Evolutionary conservation across 1,140 invertebrate genomes (phyloP).

Genomic region (Andrena cerasifolii): DNA sequence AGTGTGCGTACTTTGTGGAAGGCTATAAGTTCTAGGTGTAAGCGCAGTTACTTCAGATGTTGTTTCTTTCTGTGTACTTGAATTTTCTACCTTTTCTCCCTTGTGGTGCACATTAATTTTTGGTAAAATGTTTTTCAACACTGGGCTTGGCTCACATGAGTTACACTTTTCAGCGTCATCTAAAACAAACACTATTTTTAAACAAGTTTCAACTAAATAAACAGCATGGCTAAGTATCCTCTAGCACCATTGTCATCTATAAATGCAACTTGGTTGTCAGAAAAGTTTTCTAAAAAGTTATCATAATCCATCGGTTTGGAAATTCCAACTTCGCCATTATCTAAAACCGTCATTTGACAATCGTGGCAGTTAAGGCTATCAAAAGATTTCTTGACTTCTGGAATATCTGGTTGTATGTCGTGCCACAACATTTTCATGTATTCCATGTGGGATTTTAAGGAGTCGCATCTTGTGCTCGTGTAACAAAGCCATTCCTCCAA

Average conservation of each 20-base stretch:
- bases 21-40: background rate
- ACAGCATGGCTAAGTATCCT: background rate
- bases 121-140: background rate
- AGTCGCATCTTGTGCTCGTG: conserved; percentile 76
- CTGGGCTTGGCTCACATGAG: background rate
- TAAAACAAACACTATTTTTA: background rate
- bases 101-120: background rate
- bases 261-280: background rate
- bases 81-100: background rate
- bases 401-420: conserved; percentile 37
- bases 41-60: conserved; percentile 7
- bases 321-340: conserved; percentile 3
- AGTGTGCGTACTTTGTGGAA: background rate
- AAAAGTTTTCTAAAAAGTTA: conserved; percentile 32
- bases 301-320: background rate
- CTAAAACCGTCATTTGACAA: background rate
- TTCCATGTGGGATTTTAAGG: conserved; percentile 76
- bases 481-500: conserved; percentile 75
- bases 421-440: conserved; percentile 76
- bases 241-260: background rate
- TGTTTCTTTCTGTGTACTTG: background rate
- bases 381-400: background rate
- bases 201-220: background rate
- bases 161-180: background rate
- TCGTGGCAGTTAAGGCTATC: background rate